Evolutionary conservation across 2,113 vertebrate species (phyloP).

Genomic region (Microcebus griseorufus): DNA sequence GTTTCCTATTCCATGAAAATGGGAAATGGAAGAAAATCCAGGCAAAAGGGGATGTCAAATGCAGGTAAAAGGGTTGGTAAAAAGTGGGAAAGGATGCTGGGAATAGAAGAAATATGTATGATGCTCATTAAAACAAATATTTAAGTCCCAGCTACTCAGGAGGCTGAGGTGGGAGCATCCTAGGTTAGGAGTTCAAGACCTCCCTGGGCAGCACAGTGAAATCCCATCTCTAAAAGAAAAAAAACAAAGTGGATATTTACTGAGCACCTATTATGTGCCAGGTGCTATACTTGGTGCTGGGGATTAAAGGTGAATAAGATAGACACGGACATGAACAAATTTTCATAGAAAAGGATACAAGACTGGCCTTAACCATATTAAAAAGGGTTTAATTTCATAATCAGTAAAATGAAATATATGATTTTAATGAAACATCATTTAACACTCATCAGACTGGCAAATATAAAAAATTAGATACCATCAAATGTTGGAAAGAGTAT

Average conservation of each 20-base stretch:
- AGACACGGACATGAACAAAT: background rate
- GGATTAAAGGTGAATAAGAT: background rate
- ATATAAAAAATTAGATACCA: background rate
- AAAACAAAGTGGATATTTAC: background rate
- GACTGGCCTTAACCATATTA: too few species aligned
- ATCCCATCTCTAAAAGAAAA: too few species aligned
- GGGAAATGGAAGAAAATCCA: constrained; percentile 16
- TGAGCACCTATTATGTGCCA: background rate
- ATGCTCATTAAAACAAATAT: background rate
- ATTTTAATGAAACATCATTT: background rate
- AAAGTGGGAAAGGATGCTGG: background rate
- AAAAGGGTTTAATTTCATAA: background rate
- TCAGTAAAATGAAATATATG: background rate
- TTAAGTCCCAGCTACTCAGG: too few species aligned
- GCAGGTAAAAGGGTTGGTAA: background rate
- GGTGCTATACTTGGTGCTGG: background rate
- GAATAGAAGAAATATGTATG: background rate
- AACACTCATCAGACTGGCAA: background rate
- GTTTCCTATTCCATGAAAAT: background rate
- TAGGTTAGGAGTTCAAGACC: too few species aligned
- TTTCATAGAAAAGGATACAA: too few species aligned
- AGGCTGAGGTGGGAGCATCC: too few species aligned
- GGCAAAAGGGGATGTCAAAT: background rate
- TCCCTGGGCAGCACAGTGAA: too few species aligned
- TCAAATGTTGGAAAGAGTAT: background rate